These are phyloP conservation scores for Carcharodon carcharias DNA, from an alignment of 2,797 vertebrate genomes.

Conservation along the genomic window DNA sequence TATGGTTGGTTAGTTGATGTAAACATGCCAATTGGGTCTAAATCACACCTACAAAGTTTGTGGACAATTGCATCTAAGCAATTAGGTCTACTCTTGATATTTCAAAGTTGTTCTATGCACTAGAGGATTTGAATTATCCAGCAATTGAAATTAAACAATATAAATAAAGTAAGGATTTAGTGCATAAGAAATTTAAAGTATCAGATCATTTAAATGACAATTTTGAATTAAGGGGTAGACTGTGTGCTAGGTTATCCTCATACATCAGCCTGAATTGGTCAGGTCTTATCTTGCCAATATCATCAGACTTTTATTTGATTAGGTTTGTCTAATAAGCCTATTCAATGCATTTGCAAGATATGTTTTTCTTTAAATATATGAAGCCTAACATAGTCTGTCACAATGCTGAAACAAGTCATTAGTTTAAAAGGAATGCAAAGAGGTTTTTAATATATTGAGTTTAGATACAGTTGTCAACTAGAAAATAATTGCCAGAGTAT, in stretches of 20 bases:
- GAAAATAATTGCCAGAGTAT: background rate
- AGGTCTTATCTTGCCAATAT: background rate
- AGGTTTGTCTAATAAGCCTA: background rate
- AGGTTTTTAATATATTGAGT: background rate
- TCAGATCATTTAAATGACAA: background rate
- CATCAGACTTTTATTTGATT: background rate
- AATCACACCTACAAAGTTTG: background rate
- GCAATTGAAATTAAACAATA: background rate
- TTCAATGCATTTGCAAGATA: slow-evolving; percentile 21
- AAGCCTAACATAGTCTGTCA: background rate
- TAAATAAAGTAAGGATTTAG: background rate
- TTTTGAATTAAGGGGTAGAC: background rate
- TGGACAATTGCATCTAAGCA: background rate
- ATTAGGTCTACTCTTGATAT: background rate
- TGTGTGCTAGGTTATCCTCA: background rate
- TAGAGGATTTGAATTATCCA: background rate
- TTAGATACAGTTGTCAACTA: background rate
- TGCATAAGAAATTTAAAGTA: background rate
- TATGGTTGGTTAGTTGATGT: background rate
- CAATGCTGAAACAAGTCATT: slow-evolving; percentile 24
- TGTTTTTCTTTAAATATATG: slow-evolving; percentile 17
- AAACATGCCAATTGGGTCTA: background rate
- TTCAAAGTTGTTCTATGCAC: background rate
- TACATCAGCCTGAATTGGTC: background rate
- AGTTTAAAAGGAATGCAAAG: slow-evolving; percentile 29